Base-by-base conservation (phyloP, 2,113 vertebrate species). In the Chamaea fasciata region DNA sequence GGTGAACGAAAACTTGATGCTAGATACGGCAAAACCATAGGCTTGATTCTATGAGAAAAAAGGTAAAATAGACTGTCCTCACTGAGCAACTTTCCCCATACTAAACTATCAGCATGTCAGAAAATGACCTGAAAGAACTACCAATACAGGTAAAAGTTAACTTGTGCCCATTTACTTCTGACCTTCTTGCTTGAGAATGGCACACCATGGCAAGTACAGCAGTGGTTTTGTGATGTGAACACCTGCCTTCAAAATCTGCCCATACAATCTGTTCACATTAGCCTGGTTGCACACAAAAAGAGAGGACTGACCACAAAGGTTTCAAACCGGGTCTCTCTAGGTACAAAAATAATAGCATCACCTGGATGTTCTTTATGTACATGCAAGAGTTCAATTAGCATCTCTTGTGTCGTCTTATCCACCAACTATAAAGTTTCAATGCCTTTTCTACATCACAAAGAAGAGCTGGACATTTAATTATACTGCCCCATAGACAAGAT, bases 291-390 rank as follows among this genome's bases (percentile, higher is more conserved):
- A 44, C 63, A 69, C 68, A 84, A 62, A 92, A 92, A 92, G 78
- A 46, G 42, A 39, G 37, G 50, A 69, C 24, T 90, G 82, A 96
- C 92, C 83, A 92, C 79, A 74, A 92, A 74, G 90, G 83, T 93
- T 92, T 97, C 90, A 80, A 87, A 91, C 63, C 55, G 67, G 93
- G 74, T 92, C 92, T 94, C 85, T 92, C 92, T 86, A 82, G 78
- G 89, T 89, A 96, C 83, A 94, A 93, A 95, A 96, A 97, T 96
- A 97, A 93, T 87, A 91, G 76, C 37, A 94, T 97, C 93, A 96
- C 95, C 97, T 96, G 95, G 85, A 63, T 0, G 1, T 39, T 91
- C 87, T 91, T 95, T 80, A 93, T 76, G 57, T 81, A 90, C 23
- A 7, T 82, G 90, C 91, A 63, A 64, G 60, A 92, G 92, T 69